These are phyloP conservation scores for Rhopalosiphum padi DNA, from an alignment of 1,140 invertebrate species.

Conservation along the genomic window DNA sequence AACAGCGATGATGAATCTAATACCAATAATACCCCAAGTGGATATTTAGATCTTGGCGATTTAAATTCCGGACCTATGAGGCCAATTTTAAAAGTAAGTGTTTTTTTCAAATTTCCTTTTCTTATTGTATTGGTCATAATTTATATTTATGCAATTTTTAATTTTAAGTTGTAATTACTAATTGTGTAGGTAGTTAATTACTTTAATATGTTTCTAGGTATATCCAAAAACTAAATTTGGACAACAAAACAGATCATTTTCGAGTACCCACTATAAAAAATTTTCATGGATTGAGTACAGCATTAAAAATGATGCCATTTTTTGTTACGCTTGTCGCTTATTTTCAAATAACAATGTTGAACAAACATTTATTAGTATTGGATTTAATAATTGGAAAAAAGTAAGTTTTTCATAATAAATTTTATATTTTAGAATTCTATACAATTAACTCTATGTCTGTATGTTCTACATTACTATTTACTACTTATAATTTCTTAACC, in stretches of 20 bases:
- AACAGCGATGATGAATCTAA: neutral
- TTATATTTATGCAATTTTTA: too few relatives aligned
- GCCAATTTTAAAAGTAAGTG: conserved; percentile 7
- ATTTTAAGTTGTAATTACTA: too few relatives aligned
- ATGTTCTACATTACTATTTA: too few relatives aligned
- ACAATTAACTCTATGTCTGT: too few relatives aligned
- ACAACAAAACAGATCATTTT: too few relatives aligned
- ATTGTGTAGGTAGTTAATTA: too few relatives aligned
- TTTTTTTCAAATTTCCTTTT: neutral
- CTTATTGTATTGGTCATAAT: too few relatives aligned
- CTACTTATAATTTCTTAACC: too few relatives aligned
- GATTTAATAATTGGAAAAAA: conserved; percentile 8
- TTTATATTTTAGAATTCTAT: too few relatives aligned
- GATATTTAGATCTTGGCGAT: neutral
- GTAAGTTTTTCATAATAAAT: neutral
- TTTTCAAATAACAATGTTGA: neutral
- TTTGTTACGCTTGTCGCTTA: neutral
- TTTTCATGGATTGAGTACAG: neutral
- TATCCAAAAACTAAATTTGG: too few relatives aligned
- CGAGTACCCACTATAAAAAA: too few relatives aligned
- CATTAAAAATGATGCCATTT: neutral
- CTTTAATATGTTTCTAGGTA: too few relatives aligned
- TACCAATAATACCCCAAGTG: neutral
- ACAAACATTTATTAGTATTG: conserved; percentile 7
- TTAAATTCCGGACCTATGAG: neutral